phyloP scores from a whole-genome alignment of 2,797 vertebrate genomes.

The Scleropages formosus region DNA sequence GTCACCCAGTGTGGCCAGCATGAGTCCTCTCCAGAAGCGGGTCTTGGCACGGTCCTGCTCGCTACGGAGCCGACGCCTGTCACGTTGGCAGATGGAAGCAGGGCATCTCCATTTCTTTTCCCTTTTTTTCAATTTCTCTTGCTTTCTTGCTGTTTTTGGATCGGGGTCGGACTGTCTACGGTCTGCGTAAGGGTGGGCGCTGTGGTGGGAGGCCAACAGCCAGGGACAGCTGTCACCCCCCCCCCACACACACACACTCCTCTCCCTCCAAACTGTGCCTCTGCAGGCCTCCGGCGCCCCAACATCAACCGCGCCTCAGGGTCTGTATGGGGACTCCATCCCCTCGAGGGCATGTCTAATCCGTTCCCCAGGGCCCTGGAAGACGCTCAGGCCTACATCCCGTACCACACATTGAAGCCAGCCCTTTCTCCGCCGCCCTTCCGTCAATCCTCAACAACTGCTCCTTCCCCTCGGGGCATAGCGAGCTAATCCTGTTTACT shows the following conservation, averaged over 20 bases:
- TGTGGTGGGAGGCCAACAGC: conserved; percentile 44
- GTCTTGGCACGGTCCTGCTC: conserved; percentile 23
- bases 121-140: conserved; percentile 19
- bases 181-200: conserved; percentile 45
- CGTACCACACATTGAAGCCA: conserved; percentile 64
- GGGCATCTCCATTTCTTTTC: conserved; percentile 54
- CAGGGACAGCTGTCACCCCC: conserved; percentile 54
- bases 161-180: conserved; percentile 50
- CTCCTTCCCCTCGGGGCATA: conserved; percentile 53
- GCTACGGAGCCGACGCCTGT: conserved; percentile 53
- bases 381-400: conserved; percentile 69
- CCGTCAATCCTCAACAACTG: conserved; percentile 57
- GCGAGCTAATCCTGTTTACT: conserved; percentile 74
- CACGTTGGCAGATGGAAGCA: conserved; percentile 60
- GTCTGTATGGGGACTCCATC: conserved; percentile 65
- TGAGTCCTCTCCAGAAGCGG: too few species aligned
- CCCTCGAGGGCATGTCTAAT: conserved; percentile 77
- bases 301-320: conserved; percentile 60
- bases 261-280: conserved; percentile 52
- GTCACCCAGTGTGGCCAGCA: not conserved
- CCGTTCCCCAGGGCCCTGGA: conserved; percentile 70
- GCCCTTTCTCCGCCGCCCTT: conserved; percentile 54
- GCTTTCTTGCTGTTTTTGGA: conserved; percentile 40
- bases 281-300: conserved; percentile 59
- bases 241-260: not conserved